Evolutionary conservation across 2,113 vertebrate species (phyloP), one percentile per base, ranked within the genome.

Genomic region (Hyperoodon ampullatus): DNA sequence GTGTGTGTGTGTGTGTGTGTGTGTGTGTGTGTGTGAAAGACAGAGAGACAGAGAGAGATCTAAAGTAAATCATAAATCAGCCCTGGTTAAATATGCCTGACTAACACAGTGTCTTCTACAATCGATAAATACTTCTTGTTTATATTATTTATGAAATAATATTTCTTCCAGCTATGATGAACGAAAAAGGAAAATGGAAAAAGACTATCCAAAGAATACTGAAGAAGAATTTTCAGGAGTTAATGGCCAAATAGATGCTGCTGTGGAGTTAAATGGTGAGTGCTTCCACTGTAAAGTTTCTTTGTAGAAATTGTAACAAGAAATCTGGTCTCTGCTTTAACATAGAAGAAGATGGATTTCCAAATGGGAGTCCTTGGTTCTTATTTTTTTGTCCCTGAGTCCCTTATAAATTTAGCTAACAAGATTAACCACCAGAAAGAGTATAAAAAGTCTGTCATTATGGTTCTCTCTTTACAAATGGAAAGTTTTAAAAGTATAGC

Each of bases 161-260:
- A 90, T 60, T 94, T 94, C 90, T 93, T 97, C 44, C 19, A 98
- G 91, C 74, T 98, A 88, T 33, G 74, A 98, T 97, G 96, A 96
- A 66, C 66, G 90, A 15, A 98, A 97, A 96, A 97, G 68, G 71
- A 98, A 90, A 75, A 98, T 97, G 96, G 95, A 98, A 28, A 98
- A 98, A 50, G 96, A 96, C 39, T 94, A 97, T 65, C 96, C 95
- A 85, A 98, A 98, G 72, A 93, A 9, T 24, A 97, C 91, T 35
- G 82, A 88, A 95, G 94, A 98, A 70, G 96, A 98, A 55, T 98
- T 98, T 72, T 96, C 98, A 50, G 97, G 97, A 97, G 97, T 97
- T 35, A 94, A 30, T 18, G 96, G 94, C 14, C 97, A 96, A 83
- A 93, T 94, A 84, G 96, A 98, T 80, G 96, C 78, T 87, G 97